phyloP scores from a whole-genome alignment of 2,888 invertebrate species.

The Leptarthrus brevirostris region DNA sequence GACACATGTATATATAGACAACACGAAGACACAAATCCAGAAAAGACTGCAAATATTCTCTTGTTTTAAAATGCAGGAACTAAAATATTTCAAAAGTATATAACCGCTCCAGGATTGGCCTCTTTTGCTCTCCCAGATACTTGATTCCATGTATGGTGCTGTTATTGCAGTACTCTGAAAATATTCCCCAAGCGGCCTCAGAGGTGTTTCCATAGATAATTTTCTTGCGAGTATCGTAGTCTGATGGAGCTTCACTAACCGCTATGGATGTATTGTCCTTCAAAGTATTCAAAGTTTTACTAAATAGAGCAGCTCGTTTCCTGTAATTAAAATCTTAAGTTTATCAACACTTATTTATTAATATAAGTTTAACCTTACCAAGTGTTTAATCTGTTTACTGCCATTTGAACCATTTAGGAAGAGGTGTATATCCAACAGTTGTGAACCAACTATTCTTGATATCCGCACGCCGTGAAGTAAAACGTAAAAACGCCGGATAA shows the following conservation, averaged over 20 bases:
- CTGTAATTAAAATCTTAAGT: too few relatives aligned
- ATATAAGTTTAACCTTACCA: not conserved
- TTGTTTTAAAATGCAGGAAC: too few relatives aligned
- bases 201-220: slow-evolving; percentile 65
- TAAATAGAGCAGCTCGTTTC: slow-evolving; percentile 64
- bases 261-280: slow-evolving; percentile 62
- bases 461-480: too few relatives aligned
- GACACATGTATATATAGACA: slow-evolving; percentile 73
- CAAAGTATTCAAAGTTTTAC: slow-evolving; percentile 61
- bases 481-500: too few relatives aligned
- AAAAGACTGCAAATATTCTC: too few relatives aligned
- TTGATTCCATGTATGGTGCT: slow-evolving; percentile 74
- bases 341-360: not conserved
- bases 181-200: slow-evolving; percentile 68
- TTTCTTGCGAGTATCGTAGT: slow-evolving; percentile 64
- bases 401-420: too few relatives aligned
- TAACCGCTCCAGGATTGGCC: slow-evolving; percentile 72
- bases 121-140: slow-evolving; percentile 72
- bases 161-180: slow-evolving; percentile 72
- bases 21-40: slow-evolving; percentile 72
- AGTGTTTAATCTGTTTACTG: not conserved
- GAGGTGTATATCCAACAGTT: too few relatives aligned
- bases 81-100: too few relatives aligned
- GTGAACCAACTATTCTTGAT: too few relatives aligned
- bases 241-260: slow-evolving; percentile 61